Percentiles rank a stretch among this genome's conserved stretches.
These are phyloP conservation scores for Eupeodes latifasciatus DNA, from an alignment of 2,888 invertebrate species.

Conservation along the genomic window DNA sequence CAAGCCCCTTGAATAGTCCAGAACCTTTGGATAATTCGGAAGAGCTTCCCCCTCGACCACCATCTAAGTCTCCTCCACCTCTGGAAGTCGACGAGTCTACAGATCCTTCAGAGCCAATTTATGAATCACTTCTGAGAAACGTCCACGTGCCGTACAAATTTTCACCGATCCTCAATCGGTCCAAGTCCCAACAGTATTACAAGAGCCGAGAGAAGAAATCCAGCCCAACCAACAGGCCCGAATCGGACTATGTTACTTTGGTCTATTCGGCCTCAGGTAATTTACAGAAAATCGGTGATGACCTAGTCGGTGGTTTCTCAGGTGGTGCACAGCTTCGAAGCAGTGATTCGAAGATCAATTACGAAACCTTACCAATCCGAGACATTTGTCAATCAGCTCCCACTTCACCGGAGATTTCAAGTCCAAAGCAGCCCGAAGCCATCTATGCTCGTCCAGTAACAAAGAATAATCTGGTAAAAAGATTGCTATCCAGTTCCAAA, in stretches of 20 bases:
- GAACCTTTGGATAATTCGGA: constrained; percentile 65
- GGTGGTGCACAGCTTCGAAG: constrained; percentile 73
- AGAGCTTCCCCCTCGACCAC: constrained; percentile 82
- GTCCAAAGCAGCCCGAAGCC: constrained; percentile 75
- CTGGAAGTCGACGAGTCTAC: constrained; percentile 78
- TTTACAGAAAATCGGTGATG: constrained; percentile 81
- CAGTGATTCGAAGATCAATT: constrained; percentile 79
- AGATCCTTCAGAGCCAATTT: constrained; percentile 81
- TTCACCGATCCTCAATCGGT: constrained; percentile 82
- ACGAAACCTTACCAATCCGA: constrained; percentile 75
- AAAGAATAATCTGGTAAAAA: constrained; percentile 81
- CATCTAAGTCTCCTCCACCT: constrained; percentile 83
- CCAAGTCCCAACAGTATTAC: constrained; percentile 81
- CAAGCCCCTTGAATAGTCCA: constrained; percentile 73
- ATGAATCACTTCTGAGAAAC: constrained; percentile 83
- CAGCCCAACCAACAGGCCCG: constrained; percentile 79
- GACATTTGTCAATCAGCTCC: constrained; percentile 15
- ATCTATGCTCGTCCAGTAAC: constrained; percentile 79
- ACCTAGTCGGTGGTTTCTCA: constrained; percentile 74
- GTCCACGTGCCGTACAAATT: constrained; percentile 84
- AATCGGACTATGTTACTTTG: constrained; percentile 84
- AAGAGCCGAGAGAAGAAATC: constrained; percentile 79
- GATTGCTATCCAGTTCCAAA: constrained; percentile 79
- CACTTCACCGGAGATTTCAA: constrained; percentile 54
- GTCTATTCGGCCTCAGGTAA: constrained; percentile 81